phyloP scores from a whole-genome alignment of 2,888 invertebrate species.

The Aplocera efformata region DNA sequence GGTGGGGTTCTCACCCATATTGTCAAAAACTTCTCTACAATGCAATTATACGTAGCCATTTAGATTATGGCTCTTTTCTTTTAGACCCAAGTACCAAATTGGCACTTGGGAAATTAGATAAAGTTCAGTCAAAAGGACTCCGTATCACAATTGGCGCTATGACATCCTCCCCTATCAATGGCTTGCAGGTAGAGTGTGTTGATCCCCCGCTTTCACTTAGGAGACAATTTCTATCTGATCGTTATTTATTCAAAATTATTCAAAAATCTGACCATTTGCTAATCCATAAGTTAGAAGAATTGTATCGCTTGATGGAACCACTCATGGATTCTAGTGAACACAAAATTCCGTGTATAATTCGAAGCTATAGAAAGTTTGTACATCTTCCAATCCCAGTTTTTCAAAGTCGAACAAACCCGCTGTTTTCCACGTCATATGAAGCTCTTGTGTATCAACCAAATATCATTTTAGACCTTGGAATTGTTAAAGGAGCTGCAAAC shows the following conservation, averaged over 20 bases:
- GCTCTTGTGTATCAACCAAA: no score
- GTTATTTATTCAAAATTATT: neutral
- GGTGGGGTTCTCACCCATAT: constrained; percentile 28
- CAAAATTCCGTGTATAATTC: no score
- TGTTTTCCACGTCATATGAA: no score
- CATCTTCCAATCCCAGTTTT: no score
- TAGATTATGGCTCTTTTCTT: constrained; percentile 28
- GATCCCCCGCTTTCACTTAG: constrained; percentile 10
- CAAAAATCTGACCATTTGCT: no score
- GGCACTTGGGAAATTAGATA: constrained; percentile 6
- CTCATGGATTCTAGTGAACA: no score
- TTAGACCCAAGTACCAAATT: constrained; percentile 23
- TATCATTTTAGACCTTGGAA: no score
- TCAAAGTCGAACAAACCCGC: no score
- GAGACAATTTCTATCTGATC: constrained; percentile 3
- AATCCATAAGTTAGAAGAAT: no score
- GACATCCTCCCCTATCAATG: constrained; percentile 31
- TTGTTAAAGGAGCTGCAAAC: no score
- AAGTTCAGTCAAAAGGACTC: constrained; percentile 27
- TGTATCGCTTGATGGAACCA: no score
- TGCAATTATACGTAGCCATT: constrained; percentile 23
- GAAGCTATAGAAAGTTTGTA: no score
- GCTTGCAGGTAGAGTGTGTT: constrained; percentile 16
- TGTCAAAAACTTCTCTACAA: constrained; percentile 24
- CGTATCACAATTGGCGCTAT: constrained; percentile 28